Percentiles rank a stretch among this genome's conserved stretches.
Conservation (phyloP, 2,113 vertebrate species). For the Calidris pugnax region DNA sequence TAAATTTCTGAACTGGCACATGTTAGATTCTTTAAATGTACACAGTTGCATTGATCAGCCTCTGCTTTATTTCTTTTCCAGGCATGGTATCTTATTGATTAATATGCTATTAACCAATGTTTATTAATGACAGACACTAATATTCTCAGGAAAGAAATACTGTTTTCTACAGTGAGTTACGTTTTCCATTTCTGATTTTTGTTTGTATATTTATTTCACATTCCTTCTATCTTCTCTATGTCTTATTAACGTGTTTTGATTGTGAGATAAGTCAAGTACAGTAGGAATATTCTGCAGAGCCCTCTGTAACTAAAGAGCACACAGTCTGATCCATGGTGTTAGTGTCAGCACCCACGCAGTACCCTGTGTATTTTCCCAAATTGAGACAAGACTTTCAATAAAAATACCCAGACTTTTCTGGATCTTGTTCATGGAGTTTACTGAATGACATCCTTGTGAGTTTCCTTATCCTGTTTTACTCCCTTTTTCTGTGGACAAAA, state of each 20-base stretch:
- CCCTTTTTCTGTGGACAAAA: not conserved
- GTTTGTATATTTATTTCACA: not conserved
- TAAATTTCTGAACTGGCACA: not conserved
- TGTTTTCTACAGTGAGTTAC: not conserved
- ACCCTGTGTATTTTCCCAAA: not conserved
- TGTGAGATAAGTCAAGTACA: not conserved
- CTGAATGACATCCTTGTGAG: not conserved
- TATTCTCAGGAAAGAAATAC: not conserved
- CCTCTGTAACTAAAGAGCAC: not conserved
- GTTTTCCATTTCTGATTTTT: slow-evolving; percentile 6
- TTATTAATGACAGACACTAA: slow-evolving; percentile 16
- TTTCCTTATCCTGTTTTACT: not conserved
- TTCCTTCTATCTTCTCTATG: not conserved
- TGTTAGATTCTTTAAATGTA: not conserved
- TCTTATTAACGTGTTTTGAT: slow-evolving; percentile 29
- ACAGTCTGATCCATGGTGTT: not conserved
- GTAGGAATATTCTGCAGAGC: not conserved
- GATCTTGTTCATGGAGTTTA: not conserved
- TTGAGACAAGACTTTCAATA: not conserved
- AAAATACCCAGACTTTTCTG: not conserved
- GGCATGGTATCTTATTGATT: not conserved
- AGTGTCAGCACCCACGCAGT: not conserved
- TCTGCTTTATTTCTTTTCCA: slow-evolving; percentile 4
- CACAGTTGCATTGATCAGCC: not conserved
- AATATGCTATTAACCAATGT: not conserved